Base-by-base conservation (phyloP, 2,797 vertebrate species). In the Myiothlypis coronata region DNA sequence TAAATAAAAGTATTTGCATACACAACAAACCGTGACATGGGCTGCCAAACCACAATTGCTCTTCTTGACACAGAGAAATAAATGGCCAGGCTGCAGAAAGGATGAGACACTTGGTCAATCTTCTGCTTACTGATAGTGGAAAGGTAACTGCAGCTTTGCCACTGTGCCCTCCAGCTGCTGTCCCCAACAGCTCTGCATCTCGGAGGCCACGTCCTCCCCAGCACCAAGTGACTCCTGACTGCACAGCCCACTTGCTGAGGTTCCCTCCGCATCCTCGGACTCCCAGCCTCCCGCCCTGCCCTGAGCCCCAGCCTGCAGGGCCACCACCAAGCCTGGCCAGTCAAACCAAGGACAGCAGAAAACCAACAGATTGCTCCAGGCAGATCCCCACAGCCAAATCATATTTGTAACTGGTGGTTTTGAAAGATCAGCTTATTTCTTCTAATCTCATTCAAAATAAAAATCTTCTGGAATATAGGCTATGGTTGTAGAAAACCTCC, bases 1-100 rank as follows among this genome's bases (percentile, higher is more conserved):
- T 69, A 43, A 80, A 87, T 50, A 57, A 71, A 71, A 91, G 30
- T 27, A n/a, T 76, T 55, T 6, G 1, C 64, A 72, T 11, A n/a
- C 22, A 1, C 44, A 57, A 61, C 26, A 75, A 28, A 47, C 28
- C 0, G 0, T 44, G 28, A 50, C 46, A 4, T 13, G 27, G 52
- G n/a, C 63, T 91, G 78, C n/a, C 46, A 84, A 91, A 72, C 18
- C 2, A 1, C 39, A 82, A 50, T 4, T 46, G 20, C 23, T 79
- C 1, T 32, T 84, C 46, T 79, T 79, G 53, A 57, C 35, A 47
- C 5, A 43, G 37, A 34, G 21, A 56, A 76, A 37, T 8, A n/a
- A 49, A 63, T 14, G 32, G 27, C 22, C 68, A 70, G 35, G 22
- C 2, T 14, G 34, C 22, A 46, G 50, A 52, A 61, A 61, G 24